phyloP scores from a whole-genome alignment of 2,888 invertebrate genomes.

The Eupithecia vulgata region DNA sequence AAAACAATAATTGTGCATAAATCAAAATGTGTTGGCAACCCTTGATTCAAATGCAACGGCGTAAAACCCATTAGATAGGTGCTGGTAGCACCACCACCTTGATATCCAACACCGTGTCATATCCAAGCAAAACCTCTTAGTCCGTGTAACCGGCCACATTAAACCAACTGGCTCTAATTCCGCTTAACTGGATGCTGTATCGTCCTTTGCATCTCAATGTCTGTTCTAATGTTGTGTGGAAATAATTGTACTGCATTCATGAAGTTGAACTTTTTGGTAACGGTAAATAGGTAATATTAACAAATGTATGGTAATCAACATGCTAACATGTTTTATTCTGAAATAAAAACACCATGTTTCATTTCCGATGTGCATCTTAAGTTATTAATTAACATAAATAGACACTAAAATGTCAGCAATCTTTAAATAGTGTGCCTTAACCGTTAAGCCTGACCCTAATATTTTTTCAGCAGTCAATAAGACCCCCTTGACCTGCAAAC shows the following conservation, averaged over 20 bases:
- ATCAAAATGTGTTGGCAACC: conserved; percentile 14
- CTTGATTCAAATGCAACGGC: conserved; percentile 47
- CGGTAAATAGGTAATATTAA: background rate
- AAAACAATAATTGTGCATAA: background rate
- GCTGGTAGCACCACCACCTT: conserved; percentile 18
- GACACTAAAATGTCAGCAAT: background rate
- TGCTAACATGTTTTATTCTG: background rate
- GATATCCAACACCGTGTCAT: conserved; percentile 32
- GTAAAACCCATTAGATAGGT: conserved; percentile 48
- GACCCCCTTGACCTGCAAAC: background rate
- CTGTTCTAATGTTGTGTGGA: conserved; percentile 20
- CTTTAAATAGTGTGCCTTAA: background rate
- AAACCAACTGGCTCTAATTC: conserved; percentile 13
- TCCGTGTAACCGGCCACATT: conserved; percentile 14
- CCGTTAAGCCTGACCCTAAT: background rate
- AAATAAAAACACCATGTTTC: background rate
- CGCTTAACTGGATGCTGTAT: conserved; percentile 21
- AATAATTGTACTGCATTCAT: conserved; percentile 21
- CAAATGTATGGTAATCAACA: background rate
- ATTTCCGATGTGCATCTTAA: background rate
- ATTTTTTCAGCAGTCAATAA: background rate
- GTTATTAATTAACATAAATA: background rate
- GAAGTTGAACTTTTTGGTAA: background rate
- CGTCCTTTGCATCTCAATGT: conserved; percentile 18
- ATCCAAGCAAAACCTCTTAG: conserved; percentile 16